Base-by-base conservation (phyloP, 2,797 vertebrate genomes). In the Pantherophis vulpinus region DNA sequence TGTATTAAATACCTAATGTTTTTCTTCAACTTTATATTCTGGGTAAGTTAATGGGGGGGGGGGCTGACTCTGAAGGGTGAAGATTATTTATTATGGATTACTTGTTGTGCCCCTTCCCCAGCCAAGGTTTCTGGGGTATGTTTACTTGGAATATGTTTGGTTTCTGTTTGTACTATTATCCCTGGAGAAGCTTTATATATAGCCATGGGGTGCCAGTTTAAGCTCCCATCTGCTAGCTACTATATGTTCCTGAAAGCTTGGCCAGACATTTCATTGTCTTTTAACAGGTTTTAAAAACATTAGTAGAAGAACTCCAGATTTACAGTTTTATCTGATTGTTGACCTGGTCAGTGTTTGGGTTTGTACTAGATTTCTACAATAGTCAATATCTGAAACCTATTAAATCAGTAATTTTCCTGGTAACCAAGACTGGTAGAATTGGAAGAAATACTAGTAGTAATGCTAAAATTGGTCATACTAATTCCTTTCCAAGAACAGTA, bases 21-120 rank as follows among this genome's bases (percentile, higher is more conserved):
- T 95, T 94, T 98, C 58, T 98, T 98, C 96, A 98, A 98, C 97
- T 98, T 98, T 88, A 95, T 98, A 58, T 98, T 98, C 94, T 98
- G 98, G 98, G 98, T 98, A 95, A 98, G 98, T 98, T 47, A 74
- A 27, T 20, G 7, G 0, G 25, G 29, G 42, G 6, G 4, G 2
- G n/a, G 14, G 29, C 6, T 20, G 47, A 12, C 10, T 37, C 42
- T 63, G 20, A 29, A 27, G 27, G 1, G 5, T 18, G 20, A n/a
- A 12, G 18, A 90, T 56, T 18, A 18, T 0, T 70, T 70, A 70
- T n/a, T 42, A 18, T 29, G 20, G n/a, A 23, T 88, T 74, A 2
- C 2, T n/a, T 12, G 13, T 42, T 42, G 3, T 12, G 0, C 25
- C 23, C 10, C 25, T 23, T 25, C 27, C 20, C 23, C 23, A n/a